phyloP scores from a whole-genome alignment of 2,113 vertebrate species.

The Lamprologus speciosus region DNA sequence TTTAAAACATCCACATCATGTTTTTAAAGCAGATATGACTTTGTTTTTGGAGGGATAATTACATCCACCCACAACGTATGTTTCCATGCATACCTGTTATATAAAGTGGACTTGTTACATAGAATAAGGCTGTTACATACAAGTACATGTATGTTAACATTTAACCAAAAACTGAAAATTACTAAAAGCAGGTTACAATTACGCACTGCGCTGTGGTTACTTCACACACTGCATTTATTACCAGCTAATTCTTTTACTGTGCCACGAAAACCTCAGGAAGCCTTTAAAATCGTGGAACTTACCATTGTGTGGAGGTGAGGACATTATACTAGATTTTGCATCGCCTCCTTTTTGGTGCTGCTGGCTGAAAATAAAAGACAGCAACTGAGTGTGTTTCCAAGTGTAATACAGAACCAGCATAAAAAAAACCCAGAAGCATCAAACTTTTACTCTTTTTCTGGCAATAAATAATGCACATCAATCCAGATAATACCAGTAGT shows the following conservation, averaged over 20 bases:
- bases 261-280: not conserved
- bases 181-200: not conserved
- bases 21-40: not conserved
- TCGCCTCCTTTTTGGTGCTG: slow-evolving; percentile 62
- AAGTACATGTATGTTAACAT: not conserved
- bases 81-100: not conserved
- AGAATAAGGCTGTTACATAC: not conserved
- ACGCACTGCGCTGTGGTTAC: not conserved
- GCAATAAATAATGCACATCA: not conserved
- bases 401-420: not conserved
- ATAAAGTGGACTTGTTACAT: not conserved
- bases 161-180: not conserved
- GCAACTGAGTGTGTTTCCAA: not conserved
- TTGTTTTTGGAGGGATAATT: not conserved
- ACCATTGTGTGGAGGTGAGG: slow-evolving; percentile 63
- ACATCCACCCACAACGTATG: not conserved
- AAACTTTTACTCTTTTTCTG: not conserved
- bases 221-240: not conserved
- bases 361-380: slow-evolving; percentile 58
- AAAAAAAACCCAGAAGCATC: not conserved
- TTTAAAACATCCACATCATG: not conserved
- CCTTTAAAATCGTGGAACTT: slow-evolving; percentile 3
- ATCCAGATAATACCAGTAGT: not conserved
- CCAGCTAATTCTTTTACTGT: not conserved
- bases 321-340: slow-evolving; percentile 35